Evolutionary conservation across 2,113 vertebrate species (phyloP), one percentile per base, ranked within the genome.

Genomic region (Diadophis punctatus): DNA sequence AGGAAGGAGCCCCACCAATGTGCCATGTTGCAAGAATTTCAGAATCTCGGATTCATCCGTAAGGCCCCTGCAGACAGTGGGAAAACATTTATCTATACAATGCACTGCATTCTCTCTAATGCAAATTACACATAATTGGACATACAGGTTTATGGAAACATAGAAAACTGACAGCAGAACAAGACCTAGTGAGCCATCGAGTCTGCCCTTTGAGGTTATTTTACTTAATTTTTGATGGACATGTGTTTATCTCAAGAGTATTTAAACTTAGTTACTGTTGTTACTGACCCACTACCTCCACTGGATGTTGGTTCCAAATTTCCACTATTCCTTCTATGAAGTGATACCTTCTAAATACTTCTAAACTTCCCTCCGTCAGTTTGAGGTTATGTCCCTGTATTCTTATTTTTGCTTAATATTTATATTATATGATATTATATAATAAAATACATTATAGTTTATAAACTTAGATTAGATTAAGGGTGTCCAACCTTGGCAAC

Each of bases 21-120:
- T 99, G 88, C 99, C 99, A 0, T 99, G 99, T 96, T 99, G 99
- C 93, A 99, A 97, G 96, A 99, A 99, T 93, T 98, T 98, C 39
- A 99, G 98, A 96, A 99, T 99, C 97, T 99, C 99, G 0, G 99
- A 99, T 91, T 99, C 99, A 63, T 99, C 99, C 0, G 99, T 99
- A 95, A 99, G 97, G 92, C 99, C 99, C 96, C 99, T 99, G 23
- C 87, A 90, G 34, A 80, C 10, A 48, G 1, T 53, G 25, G 92
- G 22, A 91, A 2, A 8, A 85, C 6, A n/a, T 90, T 25, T 0
- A 91, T 39, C 23, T 34, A 46, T 43, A 74, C 18, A 51, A 22
- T 74, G 43, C 87, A 51, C 3, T 88, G 30, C 43, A 88, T 34
- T 49, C 9, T 56, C 63, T 43, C 30, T 43, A 39, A 43, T 88